phyloP scores from a whole-genome alignment of 2,797 vertebrate genomes.

The Dryobates pubescens region DNA sequence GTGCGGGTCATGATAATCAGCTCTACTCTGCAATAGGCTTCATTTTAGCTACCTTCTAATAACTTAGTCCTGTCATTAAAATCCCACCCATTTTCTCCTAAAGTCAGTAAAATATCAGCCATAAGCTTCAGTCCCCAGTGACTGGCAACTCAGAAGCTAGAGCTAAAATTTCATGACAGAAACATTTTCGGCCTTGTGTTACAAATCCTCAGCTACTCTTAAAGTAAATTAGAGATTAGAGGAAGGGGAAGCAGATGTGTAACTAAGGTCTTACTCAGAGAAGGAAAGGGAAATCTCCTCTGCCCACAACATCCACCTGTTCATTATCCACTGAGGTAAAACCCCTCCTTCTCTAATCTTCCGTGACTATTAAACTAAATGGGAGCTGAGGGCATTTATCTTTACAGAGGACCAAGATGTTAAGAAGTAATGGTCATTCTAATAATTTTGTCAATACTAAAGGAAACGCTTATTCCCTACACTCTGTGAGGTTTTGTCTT shows the following conservation, averaged over 20 bases:
- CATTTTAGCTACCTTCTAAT: neutral
- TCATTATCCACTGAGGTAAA: neutral
- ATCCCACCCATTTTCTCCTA: slow-evolving; percentile 14
- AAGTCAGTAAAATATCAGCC: neutral
- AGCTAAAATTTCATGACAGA: slow-evolving; percentile 13
- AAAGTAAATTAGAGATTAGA: slow-evolving; percentile 45
- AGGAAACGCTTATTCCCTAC: neutral
- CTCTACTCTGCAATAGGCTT: neutral
- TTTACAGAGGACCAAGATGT: neutral
- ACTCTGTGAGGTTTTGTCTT: neutral
- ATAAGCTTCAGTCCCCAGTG: neutral
- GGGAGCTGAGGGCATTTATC: neutral
- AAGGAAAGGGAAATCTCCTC: slow-evolving; percentile 8
- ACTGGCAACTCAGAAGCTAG: neutral
- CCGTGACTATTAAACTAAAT: neutral
- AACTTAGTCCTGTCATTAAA: neutral
- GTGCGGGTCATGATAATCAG: neutral
- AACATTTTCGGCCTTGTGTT: slow-evolving; percentile 3
- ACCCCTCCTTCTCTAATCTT: neutral
- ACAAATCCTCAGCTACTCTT: slow-evolving; percentile 35
- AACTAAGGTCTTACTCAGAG: neutral
- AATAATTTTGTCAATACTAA: neutral
- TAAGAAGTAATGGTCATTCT: neutral
- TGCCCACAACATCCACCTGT: neutral
- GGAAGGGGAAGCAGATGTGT: slow-evolving; percentile 40